Conservation (phyloP, 2,113 vertebrate species). For the Pycnonotus jocosus region DNA sequence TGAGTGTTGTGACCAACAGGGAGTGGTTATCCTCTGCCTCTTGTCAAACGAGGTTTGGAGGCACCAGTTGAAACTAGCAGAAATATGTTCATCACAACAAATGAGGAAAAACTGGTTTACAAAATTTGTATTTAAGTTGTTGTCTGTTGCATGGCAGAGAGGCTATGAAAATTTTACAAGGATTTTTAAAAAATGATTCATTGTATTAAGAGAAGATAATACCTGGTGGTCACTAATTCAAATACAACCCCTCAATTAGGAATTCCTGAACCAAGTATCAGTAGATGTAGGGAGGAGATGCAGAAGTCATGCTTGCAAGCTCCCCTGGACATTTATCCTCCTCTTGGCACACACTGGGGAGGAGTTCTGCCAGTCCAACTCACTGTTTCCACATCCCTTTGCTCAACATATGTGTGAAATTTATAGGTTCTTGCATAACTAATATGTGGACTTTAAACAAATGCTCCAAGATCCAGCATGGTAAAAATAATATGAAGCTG, state of each 20-base stretch:
- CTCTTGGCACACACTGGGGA: neutral
- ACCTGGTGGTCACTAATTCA: neutral
- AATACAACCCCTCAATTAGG: neutral
- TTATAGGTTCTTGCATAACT: neutral
- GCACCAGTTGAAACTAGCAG: neutral
- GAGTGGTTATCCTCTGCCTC: neutral
- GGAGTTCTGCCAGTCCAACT: neutral
- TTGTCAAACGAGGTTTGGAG: neutral
- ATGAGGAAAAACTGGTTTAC: neutral
- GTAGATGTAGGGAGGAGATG: neutral
- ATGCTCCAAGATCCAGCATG: neutral
- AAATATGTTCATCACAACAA: neutral
- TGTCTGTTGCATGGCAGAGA: neutral
- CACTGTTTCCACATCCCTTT: neutral
- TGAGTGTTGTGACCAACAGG: neutral
- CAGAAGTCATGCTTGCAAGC: neutral
- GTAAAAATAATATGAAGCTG: neutral
- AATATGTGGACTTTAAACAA: neutral
- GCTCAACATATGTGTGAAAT: neutral
- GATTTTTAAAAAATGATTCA: neutral
- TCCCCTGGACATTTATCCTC: neutral
- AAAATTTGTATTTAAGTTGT: neutral
- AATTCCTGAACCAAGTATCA: neutral
- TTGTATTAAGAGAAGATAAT: neutral
- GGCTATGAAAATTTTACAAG: neutral